These are phyloP conservation scores for Pristis pectinata DNA, from an alignment of 2,797 vertebrate genomes.

Conservation along the genomic window DNA sequence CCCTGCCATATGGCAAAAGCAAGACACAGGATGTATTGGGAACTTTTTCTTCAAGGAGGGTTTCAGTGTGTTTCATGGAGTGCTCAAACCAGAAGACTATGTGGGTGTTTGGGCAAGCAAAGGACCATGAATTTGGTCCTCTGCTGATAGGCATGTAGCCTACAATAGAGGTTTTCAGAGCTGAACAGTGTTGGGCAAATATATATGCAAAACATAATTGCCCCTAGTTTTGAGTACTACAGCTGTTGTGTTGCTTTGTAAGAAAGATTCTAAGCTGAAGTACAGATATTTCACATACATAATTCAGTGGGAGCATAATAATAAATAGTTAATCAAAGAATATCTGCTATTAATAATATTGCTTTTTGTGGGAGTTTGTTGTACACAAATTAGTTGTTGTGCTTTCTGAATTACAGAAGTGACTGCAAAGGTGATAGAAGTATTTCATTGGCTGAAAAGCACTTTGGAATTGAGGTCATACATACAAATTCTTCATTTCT, in stretches of 20 bases:
- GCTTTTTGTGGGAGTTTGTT: neutral
- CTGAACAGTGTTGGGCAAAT: neutral
- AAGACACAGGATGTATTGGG: neutral
- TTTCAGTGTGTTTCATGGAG: neutral
- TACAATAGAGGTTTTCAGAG: neutral
- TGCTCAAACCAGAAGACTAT: neutral
- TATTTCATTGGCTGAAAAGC: neutral
- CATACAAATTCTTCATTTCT: neutral
- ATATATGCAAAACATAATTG: neutral
- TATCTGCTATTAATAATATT: neutral
- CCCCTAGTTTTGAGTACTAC: neutral
- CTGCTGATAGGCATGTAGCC: neutral
- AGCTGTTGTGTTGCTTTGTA: neutral
- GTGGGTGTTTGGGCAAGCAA: neutral
- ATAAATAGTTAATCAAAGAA: neutral
- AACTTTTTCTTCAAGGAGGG: neutral
- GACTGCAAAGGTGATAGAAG: neutral
- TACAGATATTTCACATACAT: neutral
- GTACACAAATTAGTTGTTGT: neutral
- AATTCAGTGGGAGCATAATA: neutral
- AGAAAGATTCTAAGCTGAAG: neutral
- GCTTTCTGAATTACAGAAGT: neutral
- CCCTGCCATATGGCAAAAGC: neutral
- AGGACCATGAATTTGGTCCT: neutral
- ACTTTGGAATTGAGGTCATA: neutral